Evolutionary conservation across 2,888 invertebrate species (phyloP), one percentile per base, ranked within the genome.

Genomic region (Spisula subtruncata): DNA sequence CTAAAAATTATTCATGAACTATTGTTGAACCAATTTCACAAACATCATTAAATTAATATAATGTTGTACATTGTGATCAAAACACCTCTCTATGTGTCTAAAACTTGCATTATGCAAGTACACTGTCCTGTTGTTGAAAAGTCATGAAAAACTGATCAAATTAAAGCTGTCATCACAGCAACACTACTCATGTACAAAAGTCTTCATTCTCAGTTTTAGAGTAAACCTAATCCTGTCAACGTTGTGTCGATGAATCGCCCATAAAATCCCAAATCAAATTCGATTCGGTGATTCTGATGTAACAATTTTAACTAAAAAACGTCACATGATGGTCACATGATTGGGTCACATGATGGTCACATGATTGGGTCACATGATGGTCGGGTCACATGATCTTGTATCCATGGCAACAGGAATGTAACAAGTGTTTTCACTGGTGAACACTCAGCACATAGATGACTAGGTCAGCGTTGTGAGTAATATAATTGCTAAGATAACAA

Each of bases 401-500:
- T 87, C 85, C 89, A 88, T 86, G 90, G 87, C 91, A 93, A 83
- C 93, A 89, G 90, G 91, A 92, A 91, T 93, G 93, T 87, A 83
- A 87, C 85, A 48, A 85, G 88, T 85, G 85, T 87, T 86, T 88
- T 90, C 89, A 88, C 89, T 89, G 89, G 83, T 86, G 87, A 89
- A 87, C 83, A 83, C 83, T 86, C 86, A 75, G 86, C 75, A 81
- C 60, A 56, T 80, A 20, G 83, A 48, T 56, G 71, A 92, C 89
- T 91, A 92, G 79, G 88, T 83, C 86, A 94, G 91, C 35, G 93
- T 92, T n/a, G 96, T 92, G 93, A 96, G 96, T 88, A 97, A 94
- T 89, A 97, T 96, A 90, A 97, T 95, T 83, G 95, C 96, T 88
- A 96, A 93, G 51, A 97, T 94, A 87, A 96, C 95, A 90, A 97